Conservation (phyloP, 53 echinoderm and acorn worm species). For the Pentamera pediparva region DNA sequence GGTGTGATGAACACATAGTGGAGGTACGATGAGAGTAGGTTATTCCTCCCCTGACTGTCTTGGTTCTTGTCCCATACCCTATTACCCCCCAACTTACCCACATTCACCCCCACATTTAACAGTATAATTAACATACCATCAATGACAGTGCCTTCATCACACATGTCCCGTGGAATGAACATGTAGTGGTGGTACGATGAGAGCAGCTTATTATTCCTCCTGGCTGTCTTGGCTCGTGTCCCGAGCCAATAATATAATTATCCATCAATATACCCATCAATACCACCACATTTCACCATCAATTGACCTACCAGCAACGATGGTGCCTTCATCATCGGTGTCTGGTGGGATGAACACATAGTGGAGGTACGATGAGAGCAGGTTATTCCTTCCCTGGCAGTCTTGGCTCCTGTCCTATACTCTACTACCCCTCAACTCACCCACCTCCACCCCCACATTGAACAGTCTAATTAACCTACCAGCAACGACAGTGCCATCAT, state of each 20-base stretch:
- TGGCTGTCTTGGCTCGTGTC: constrained; percentile 79
- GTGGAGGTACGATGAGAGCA: constrained; percentile 79
- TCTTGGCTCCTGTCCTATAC: constrained; percentile 77
- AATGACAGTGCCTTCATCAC: constrained; percentile 47
- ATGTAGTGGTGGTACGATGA: constrained; percentile 76
- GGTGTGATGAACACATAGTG: constrained; percentile 88
- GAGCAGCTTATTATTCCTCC: constrained; percentile 71
- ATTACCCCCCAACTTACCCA: no score
- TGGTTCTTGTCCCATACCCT: constrained; percentile 70
- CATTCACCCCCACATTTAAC: no score
- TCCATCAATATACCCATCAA: no score
- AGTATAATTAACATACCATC: constrained; percentile 56
- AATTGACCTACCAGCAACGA: constrained; percentile 53
- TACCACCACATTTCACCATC: no score
- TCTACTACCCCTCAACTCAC: no score
- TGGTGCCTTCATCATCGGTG: constrained; percentile 49
- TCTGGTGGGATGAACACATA: constrained; percentile 88
- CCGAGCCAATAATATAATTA: no score
- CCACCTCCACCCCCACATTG: no score
- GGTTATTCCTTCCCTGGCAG: constrained; percentile 73
- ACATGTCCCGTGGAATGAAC: constrained; percentile 78
- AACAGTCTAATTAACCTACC: no score
- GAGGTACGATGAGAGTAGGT: constrained; percentile 74
- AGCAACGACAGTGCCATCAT: no score
- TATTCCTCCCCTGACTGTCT: constrained; percentile 79